Conservation (phyloP, 2,888 invertebrate genomes). For the Sclerodermus sp. region DNA sequence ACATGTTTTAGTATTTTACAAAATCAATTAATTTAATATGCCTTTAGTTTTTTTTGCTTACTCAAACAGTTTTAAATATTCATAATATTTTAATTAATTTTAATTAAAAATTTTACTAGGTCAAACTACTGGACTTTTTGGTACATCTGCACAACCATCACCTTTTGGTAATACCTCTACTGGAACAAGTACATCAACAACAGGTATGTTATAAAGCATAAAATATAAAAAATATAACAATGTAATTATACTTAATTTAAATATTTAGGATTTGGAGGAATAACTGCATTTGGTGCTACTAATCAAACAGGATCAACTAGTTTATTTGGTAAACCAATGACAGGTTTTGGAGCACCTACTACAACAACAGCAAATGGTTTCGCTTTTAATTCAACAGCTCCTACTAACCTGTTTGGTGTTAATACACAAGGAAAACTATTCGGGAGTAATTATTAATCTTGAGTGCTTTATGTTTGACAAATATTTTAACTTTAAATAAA, state of each 20-base stretch:
- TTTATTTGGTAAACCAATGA: conserved; percentile 69
- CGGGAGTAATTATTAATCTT: conserved; percentile 40
- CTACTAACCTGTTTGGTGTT: conserved; percentile 55
- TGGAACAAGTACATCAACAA: conserved; percentile 54
- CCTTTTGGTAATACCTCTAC: conserved; percentile 59
- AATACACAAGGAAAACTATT: conserved; percentile 58
- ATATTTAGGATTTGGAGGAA: conserved; percentile 60
- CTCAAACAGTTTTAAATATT: no score
- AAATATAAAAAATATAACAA: background rate
- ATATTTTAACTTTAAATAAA: no score
- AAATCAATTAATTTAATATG: no score
- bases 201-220: conserved; percentile 35
- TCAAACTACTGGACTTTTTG: conserved; percentile 60
- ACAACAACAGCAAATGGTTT: conserved; percentile 59
- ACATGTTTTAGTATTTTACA: no score
- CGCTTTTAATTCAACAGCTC: conserved; percentile 53
- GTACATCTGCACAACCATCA: conserved; percentile 48
- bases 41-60: no score
- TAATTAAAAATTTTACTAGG: conserved; percentile 20
- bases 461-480: no score
- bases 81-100: conserved; percentile 1
- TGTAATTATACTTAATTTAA: background rate
- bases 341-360: conserved; percentile 64
- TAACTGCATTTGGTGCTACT: conserved; percentile 62
- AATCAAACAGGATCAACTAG: conserved; percentile 62